phyloP scores from a whole-genome alignment of 2,797 vertebrate species.

The Mormyrops attenuatus region DNA sequence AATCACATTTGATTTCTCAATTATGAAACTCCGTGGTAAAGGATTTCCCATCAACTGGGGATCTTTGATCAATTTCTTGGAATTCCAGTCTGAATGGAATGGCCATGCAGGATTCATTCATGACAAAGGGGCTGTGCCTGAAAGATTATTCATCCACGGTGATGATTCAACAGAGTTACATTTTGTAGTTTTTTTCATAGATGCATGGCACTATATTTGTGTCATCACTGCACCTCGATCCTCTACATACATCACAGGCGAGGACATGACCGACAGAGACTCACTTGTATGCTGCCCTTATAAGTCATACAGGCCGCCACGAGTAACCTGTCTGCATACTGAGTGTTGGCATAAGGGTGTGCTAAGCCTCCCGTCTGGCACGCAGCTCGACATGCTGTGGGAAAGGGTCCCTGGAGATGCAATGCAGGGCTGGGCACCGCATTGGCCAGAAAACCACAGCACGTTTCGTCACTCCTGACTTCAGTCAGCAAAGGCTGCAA shows the following conservation, averaged over 20 bases:
- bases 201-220: not conserved
- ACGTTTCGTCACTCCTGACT: constrained; percentile 38
- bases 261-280: not conserved
- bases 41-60: constrained; percentile 26
- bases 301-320: not conserved
- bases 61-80: constrained; percentile 33
- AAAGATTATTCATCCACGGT: constrained; percentile 43
- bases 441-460: constrained; percentile 28
- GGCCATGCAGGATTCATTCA: constrained; percentile 16
- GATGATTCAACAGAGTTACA: not conserved
- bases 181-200: not conserved
- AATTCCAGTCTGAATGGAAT: constrained; percentile 11
- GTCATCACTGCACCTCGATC: not conserved
- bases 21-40: not conserved
- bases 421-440: not conserved
- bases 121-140: constrained; percentile 13
- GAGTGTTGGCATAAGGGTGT: not conserved
- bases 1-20: not conserved
- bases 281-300: not conserved
- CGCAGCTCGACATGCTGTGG: not conserved
- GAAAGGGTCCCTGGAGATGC: not conserved
- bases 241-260: not conserved
- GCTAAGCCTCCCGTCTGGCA: not conserved
- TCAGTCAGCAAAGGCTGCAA: constrained; percentile 15
- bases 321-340: not conserved